Evolutionary conservation across 2,888 invertebrate genomes (phyloP).

Genomic region (Lydus trimaculatus): DNA sequence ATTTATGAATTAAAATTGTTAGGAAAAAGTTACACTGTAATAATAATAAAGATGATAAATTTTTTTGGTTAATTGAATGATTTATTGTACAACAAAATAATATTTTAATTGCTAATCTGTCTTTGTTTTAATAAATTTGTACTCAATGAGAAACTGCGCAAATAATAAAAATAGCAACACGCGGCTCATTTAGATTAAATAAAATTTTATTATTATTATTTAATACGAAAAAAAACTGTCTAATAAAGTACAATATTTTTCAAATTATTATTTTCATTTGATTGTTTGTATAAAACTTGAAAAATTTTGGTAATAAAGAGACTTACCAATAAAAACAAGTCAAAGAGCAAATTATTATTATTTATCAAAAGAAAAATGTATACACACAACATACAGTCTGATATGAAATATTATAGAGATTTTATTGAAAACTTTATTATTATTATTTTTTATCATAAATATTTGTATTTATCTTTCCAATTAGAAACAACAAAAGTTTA

Average conservation of each 20-base stretch:
- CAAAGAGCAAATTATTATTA: conserved; percentile 4
- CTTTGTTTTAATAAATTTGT: neutral
- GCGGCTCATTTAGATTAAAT: neutral
- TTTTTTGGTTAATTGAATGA: neutral
- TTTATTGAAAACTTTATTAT: neutral
- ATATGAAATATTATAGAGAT: neutral
- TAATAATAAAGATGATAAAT: neutral
- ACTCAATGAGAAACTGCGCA: neutral
- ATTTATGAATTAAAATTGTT: neutral
- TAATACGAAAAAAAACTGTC: neutral
- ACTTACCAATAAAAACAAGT: conserved; percentile 10
- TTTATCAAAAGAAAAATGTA: neutral
- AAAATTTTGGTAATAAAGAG: neutral
- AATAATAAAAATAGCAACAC: neutral
- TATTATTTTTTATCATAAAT: conserved; percentile 1
- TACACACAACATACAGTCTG: neutral
- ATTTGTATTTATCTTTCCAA: conserved; percentile 3
- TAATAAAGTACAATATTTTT: neutral
- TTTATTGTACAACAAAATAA: neutral
- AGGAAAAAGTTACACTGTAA: neutral
- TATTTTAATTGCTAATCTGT: neutral
- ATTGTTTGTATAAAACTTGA: neutral
- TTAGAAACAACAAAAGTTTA: conserved; percentile 25
- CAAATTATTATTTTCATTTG: neutral
- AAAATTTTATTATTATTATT: neutral